Evolutionary conservation across 2,113 vertebrate species (phyloP).

Genomic region (Leptobrachium leishanense): DNA sequence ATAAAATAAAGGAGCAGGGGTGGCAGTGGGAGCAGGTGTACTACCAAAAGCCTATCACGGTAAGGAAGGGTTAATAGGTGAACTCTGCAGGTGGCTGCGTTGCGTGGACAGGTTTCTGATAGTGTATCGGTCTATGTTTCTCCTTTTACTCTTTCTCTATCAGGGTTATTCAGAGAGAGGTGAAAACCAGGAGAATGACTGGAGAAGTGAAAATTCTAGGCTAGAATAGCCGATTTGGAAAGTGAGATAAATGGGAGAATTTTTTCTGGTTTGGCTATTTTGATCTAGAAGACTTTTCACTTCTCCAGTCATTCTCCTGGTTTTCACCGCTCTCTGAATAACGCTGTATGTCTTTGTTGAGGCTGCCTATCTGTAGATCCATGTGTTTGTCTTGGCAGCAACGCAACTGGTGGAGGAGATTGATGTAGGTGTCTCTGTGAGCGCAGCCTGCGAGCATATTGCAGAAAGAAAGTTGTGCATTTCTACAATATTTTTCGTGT

Average conservation of each 20-base stretch:
- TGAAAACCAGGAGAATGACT: no score
- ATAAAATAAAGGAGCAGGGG: constrained; percentile 1
- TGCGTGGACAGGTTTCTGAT: background rate
- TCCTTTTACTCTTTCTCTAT: background rate
- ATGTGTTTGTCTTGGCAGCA: background rate
- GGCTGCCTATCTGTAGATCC: background rate
- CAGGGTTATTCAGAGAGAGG: no score
- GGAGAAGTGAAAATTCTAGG: no score
- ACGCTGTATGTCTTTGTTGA: background rate
- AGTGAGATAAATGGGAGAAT: no score
- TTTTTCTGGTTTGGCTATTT: no score
- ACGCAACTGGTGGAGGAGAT: background rate
- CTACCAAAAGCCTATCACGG: background rate
- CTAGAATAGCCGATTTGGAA: no score
- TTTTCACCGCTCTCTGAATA: no score
- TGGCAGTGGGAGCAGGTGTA: background rate
- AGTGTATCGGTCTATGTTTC: background rate
- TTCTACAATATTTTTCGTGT: no score
- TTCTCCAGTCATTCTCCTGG: no score
- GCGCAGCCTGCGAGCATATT: background rate
- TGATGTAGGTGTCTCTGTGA: background rate
- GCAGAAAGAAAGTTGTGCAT: no score
- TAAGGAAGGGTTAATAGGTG: background rate
- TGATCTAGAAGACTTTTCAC: no score
- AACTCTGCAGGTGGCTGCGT: background rate